These are phyloP conservation scores for Orthosia gracilis DNA, from an alignment of 2,888 invertebrate genomes.

Conservation along the genomic window DNA sequence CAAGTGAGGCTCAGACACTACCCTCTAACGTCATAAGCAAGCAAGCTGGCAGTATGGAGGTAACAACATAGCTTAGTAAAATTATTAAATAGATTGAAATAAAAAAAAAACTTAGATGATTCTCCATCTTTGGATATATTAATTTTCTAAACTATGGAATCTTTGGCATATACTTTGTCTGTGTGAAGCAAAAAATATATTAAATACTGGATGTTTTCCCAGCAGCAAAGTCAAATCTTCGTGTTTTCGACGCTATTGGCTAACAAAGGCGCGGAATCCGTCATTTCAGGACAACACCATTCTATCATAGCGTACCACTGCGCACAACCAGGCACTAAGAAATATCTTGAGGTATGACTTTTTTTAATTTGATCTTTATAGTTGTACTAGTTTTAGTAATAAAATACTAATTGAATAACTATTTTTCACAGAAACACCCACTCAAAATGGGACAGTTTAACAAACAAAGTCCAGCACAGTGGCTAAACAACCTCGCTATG, in stretches of 20 bases:
- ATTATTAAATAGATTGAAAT: conserved; percentile 5
- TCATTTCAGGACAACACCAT: conserved; percentile 96
- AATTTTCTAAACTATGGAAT: conserved; percentile 30
- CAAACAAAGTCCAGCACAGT: conserved; percentile 95
- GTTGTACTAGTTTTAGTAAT: background rate
- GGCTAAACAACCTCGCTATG: conserved; percentile 95
- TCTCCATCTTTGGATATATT: conserved; percentile 25
- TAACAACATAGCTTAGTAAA: conserved; percentile 78
- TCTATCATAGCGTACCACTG: conserved; percentile 98
- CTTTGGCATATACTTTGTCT: background rate
- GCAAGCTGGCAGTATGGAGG: conserved; percentile 95
- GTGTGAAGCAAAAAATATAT: conserved; percentile 50
- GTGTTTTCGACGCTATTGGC: conserved; percentile 98
- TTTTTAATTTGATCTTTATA: background rate
- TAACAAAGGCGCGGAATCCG: conserved; percentile 98
- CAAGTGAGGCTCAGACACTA: conserved; percentile 93
- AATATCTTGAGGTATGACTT: conserved; percentile 95
- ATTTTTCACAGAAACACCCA: conserved; percentile 95
- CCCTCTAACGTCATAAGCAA: conserved; percentile 95
- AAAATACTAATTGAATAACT: conserved; percentile 1
- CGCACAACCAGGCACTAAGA: conserved; percentile 98
- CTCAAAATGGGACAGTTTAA: conserved; percentile 97
- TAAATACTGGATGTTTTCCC: conserved; percentile 90
- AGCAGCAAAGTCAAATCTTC: conserved; percentile 99
- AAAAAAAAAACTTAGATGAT: background rate